Base-by-base conservation (phyloP, 1,140 invertebrate species). In the Probaryconus sp. region DNA sequence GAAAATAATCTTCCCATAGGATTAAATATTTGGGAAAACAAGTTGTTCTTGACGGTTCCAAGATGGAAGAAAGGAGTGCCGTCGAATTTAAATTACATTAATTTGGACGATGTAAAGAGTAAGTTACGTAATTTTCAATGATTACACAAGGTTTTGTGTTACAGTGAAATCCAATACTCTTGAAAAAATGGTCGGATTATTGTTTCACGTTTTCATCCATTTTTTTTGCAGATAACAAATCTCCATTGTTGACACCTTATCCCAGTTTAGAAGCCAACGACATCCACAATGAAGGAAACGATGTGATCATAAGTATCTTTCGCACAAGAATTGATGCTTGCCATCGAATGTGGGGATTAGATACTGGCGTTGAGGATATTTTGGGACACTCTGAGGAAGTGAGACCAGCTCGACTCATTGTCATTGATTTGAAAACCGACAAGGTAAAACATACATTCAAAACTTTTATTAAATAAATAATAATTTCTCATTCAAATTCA, bases 21-120 rank as follows among this genome's bases (percentile, higher is more conserved):
- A 14, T 47, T 95, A 45, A 92, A 91, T 30, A 85, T 91, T 21
- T 94, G 92, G 92, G 89, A 90, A 51, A 90, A 94, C 81, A 94
- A 93, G 88, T 76, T 95, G 31, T 94, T 95, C 78, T 86, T 95
- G 42, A 94, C 94, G 1, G 89, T 94, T 3, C 93, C 93, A 0
- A 91, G 92, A 85, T 94, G 93, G 93, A 93, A 93, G 78, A 89
- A 89, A 10, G 93, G 93, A 3, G 91, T 94, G 1, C 91, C 91
- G 1, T 89, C 92, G 4, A 91, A 92, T n/a, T 84, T 94, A 6
- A 93, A 93, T 81, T 93, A 92, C 76, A 84, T 94, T 11, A 76
- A 79, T 5, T 67, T 89, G 40, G 89, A 90, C 55, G 72, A 80
- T 14, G 48, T 61, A 3, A 61, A 43, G 6, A 70, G 74, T 79